Percentiles rank a stretch among this genome's conserved stretches.
Conservation (phyloP, 2,888 invertebrate species). For the Chouioia cunea region DNA sequence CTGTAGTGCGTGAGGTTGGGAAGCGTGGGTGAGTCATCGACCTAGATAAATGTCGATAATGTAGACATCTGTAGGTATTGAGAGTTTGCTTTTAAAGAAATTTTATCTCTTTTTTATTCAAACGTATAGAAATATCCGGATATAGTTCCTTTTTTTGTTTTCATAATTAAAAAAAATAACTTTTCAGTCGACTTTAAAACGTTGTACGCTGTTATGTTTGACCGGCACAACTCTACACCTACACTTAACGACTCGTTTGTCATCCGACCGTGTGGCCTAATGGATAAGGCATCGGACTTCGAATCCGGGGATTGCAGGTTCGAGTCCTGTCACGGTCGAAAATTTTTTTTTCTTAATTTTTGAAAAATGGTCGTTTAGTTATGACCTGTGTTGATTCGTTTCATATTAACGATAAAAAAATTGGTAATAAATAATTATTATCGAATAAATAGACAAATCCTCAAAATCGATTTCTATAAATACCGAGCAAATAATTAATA, state of each 20-base stretch:
- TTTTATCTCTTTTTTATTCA: background rate
- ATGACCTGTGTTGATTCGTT: no score
- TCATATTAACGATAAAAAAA: conserved; percentile 2
- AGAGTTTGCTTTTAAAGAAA: conserved; percentile 1
- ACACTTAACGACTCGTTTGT: background rate
- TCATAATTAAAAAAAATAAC: background rate
- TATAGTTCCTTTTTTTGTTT: background rate
- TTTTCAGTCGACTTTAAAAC: background rate
- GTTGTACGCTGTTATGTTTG: no score
- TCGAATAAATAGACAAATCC: background rate
- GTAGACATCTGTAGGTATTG: background rate
- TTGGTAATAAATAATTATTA: background rate
- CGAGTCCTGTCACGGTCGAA: conserved; percentile 72
- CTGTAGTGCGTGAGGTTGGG: no score
- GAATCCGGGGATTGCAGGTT: conserved; percentile 73
- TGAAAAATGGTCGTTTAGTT: no score
- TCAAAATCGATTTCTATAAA: background rate
- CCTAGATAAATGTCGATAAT: no score
- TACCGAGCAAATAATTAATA: background rate
- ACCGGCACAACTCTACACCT: no score
- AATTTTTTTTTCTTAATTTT: conserved; percentile 50
- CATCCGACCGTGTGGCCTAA: conserved; percentile 75
- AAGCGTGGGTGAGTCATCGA: no score
- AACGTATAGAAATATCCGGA: background rate
- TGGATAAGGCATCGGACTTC: conserved; percentile 78